Base-by-base conservation (phyloP, 2,113 vertebrate genomes). In the Pongo pygmaeus region DNA sequence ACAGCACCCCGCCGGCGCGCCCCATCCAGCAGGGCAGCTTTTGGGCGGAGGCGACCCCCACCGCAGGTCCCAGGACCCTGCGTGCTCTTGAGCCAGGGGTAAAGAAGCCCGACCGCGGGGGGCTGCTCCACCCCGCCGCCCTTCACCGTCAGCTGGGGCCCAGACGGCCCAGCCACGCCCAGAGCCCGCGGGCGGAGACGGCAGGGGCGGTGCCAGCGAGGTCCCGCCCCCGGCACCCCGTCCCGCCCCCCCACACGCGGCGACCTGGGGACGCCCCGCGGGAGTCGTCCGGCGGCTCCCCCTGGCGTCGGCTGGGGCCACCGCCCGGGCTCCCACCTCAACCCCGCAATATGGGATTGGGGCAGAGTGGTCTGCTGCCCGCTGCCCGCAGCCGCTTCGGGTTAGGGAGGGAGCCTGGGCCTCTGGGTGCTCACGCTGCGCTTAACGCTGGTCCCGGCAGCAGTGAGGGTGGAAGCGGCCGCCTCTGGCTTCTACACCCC, bases 141-240 rank as follows among this genome's bases (percentile, higher is more conserved):
- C 20, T 22, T 22, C 0, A 22, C 18, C 2, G 3, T 30, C n/a
- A 0, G 74, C 17, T 0, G 27, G 78, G 1, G 13, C 30, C 22
- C 3, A 5, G 74, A 11, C 46, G 7, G 22, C 27, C 2, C 59
- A 13, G 67, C 32, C 67, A 35, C 16, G 67, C 1, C 7, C 1
- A 0, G 14, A 32, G 48, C 30, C 23, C 4, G 2, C 0, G 1
- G 48, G 5, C 9, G 27, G 7, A 1, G 5, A 10, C 3, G 2
- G 9, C 9, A 13, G 81, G 84, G 78, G 78, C 32, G 40, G 79
- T 18, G 78, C 18, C 48, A 20, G 32, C 30, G 27, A 32, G 5
- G 48, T 48, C 32, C 48, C 77, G 48, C 32, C 74, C 18, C 4
- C 32, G 8, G 52, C 18, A 46, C 4, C 4, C 0, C 1, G 20